Percentiles rank a stretch among this genome's conserved stretches.
Conservation (phyloP, 2,797 vertebrate species). For the Psittacula echo region DNA sequence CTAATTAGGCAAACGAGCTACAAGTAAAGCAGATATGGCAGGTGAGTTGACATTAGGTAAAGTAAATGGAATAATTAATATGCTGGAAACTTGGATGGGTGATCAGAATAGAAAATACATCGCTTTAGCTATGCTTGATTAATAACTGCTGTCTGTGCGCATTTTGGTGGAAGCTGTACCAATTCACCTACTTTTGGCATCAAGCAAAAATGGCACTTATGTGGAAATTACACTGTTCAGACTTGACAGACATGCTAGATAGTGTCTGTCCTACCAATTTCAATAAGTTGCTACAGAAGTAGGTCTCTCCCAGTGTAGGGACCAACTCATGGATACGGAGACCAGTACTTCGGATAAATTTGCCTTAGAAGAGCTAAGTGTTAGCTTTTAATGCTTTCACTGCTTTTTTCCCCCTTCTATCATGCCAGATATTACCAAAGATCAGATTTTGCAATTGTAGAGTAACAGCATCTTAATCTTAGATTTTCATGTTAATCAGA, state of each 20-base stretch:
- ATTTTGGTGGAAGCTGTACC: neutral
- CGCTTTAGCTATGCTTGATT: neutral
- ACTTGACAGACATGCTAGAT: neutral
- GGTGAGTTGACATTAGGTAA: neutral
- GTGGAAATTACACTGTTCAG: neutral
- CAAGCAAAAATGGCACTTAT: neutral
- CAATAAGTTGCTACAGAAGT: neutral
- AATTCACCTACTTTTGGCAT: neutral
- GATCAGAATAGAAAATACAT: neutral
- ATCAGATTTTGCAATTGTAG: constrained; percentile 44
- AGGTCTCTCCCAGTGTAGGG: neutral
- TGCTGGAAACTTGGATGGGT: neutral
- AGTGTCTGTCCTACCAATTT: neutral
- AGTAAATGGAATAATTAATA: constrained; percentile 46
- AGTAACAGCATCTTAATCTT: constrained; percentile 35
- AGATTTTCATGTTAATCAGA: constrained; percentile 46
- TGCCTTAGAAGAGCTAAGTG: neutral
- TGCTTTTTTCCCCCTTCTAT: neutral
- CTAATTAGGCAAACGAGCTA: constrained; percentile 29
- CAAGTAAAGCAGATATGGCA: constrained; percentile 37
- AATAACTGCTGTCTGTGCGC: neutral
- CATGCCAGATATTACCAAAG: neutral
- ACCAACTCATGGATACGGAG: neutral
- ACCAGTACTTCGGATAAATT: neutral
- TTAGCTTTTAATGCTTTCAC: neutral